Evolutionary conservation across 2,888 invertebrate species (phyloP).

Genomic region (Scaptodrosophila latifasciaeformis): DNA sequence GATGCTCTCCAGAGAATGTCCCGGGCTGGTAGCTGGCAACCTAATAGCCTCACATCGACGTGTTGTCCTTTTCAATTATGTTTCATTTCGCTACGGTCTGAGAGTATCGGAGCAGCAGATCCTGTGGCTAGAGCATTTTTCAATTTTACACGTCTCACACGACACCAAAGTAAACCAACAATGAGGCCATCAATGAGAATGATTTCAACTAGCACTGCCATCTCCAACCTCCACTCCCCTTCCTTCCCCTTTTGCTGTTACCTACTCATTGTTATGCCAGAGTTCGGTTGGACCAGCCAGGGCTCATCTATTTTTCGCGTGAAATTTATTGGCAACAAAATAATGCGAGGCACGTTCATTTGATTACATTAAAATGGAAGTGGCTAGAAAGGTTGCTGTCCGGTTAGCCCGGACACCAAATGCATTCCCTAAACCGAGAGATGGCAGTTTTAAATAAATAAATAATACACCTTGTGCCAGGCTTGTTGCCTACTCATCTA

Average conservation of each 20-base stretch:
- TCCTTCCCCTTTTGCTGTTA: not conserved
- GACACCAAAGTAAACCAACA: conserved; percentile 27
- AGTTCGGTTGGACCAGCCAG: conserved; percentile 28
- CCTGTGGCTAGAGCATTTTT: conserved; percentile 50
- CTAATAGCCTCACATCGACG: conserved; percentile 63
- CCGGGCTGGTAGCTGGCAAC: conserved; percentile 55
- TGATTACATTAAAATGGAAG: conserved; percentile 70
- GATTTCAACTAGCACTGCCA: no score
- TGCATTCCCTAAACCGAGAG: not conserved
- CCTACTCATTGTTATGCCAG: conserved; percentile 45
- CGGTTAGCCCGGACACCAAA: no score
- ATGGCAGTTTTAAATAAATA: conserved; percentile 59
- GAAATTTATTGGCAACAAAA: conserved; percentile 67
- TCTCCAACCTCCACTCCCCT: no score
- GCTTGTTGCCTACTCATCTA: not conserved
- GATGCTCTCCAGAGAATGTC: conserved; percentile 20
- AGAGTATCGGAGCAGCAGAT: conserved; percentile 3
- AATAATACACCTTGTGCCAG: conserved; percentile 44
- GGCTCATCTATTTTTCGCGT: conserved; percentile 57
- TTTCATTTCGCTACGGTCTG: no score
- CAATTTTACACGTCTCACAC: conserved; percentile 63
- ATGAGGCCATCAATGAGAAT: conserved; percentile 23
- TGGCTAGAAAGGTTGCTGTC: conserved; percentile 64
- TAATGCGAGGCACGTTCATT: conserved; percentile 72
- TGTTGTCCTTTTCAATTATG: conserved; percentile 70